Conservation (phyloP, 2,797 vertebrate genomes). For the Crax fasciolata region DNA sequence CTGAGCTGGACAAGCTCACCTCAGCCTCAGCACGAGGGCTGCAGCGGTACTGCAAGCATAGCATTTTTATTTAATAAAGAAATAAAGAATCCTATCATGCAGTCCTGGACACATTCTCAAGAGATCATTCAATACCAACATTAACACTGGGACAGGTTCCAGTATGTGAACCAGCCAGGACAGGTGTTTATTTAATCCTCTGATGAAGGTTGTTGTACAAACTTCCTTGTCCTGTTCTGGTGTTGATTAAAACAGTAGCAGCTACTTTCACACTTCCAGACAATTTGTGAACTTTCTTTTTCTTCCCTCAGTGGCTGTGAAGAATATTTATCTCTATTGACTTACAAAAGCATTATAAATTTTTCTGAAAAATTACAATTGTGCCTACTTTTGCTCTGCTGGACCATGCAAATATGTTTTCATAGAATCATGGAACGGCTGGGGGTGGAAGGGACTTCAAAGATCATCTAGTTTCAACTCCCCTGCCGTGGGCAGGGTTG, state of each 20-base stretch:
- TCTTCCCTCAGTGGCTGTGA: not conserved
- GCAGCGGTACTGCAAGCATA: not conserved
- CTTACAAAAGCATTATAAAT: not conserved
- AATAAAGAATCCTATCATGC: not conserved
- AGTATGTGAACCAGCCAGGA: not conserved
- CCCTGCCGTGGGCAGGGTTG: no score
- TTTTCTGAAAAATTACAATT: not conserved
- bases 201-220: not conserved
- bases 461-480: no score
- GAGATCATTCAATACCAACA: not conserved
- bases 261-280: not conserved
- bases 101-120: not conserved
- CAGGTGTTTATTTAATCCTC: not conserved
- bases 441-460: no score
- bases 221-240: not conserved
- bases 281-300: not conserved
- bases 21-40: rapidly evolving
- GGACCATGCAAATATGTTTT: not conserved
- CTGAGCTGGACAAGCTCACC: not conserved
- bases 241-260: constrained; percentile 34
- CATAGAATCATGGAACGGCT: no score
- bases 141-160: not conserved
- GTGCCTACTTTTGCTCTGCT: not conserved
- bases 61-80: not conserved
- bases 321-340: not conserved